Conservation (phyloP, 2,888 invertebrate species). For the Leptopilina myrica region DNA sequence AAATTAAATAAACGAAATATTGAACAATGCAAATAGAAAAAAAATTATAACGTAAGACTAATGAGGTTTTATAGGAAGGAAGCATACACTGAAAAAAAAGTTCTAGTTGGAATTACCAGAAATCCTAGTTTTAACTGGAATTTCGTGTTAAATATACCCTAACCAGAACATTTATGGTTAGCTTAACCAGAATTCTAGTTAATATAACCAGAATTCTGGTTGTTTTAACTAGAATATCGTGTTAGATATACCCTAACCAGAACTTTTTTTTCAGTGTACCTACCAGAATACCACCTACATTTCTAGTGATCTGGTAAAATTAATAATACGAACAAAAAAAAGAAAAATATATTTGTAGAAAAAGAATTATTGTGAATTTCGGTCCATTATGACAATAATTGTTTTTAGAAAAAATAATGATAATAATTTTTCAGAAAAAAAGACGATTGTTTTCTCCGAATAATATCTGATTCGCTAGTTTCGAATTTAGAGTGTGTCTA, state of each 20-base stretch:
- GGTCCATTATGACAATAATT: neutral
- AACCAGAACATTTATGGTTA: too few species aligned
- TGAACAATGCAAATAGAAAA: neutral
- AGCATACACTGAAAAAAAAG: too few species aligned
- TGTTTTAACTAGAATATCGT: too few species aligned
- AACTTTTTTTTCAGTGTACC: too few species aligned
- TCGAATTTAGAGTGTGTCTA: constrained; percentile 75
- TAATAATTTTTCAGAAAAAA: too few species aligned
- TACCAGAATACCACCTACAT: constrained; percentile 58
- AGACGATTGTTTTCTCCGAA: constrained; percentile 30
- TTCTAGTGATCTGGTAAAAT: constrained; percentile 50
- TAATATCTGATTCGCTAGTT: constrained; percentile 59
- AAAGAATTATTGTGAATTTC: constrained; percentile 16
- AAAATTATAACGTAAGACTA: neutral
- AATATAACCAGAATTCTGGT: too few species aligned
- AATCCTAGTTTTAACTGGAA: too few species aligned
- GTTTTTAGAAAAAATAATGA: neutral
- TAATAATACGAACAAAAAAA: neutral
- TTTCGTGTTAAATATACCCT: too few species aligned
- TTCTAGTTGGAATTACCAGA: too few species aligned
- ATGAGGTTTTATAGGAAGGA: constrained; percentile 36
- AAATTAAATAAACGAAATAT: neutral
- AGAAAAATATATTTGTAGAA: too few species aligned
- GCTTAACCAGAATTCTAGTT: too few species aligned
- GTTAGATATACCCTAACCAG: too few species aligned